Conservation (phyloP, 1,140 invertebrate species). For the Achatina immaculata region DNA sequence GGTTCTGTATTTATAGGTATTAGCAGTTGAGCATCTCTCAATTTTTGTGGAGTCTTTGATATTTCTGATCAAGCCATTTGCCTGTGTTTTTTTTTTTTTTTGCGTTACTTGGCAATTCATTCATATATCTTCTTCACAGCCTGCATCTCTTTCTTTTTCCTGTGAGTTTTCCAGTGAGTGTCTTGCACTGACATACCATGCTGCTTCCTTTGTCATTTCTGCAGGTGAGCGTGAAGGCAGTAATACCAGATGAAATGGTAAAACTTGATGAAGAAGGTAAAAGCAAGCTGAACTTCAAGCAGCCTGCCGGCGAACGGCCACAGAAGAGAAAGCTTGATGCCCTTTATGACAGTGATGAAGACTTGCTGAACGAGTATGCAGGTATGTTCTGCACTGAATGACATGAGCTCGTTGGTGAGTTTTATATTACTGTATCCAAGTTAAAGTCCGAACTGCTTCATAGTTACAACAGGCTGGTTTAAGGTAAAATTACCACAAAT, state of each 20-base stretch:
- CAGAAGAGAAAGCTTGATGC: background rate
- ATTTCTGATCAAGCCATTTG: too few relatives aligned
- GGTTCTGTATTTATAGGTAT: too few relatives aligned
- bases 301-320: background rate
- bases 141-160: too few relatives aligned
- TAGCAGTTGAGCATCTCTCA: too few relatives aligned
- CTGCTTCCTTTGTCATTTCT: background rate
- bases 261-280: slow-evolving; percentile 22
- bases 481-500: too few relatives aligned
- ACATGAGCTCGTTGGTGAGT: background rate
- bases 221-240: background rate
- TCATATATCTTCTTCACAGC: too few relatives aligned
- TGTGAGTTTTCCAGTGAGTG: too few relatives aligned
- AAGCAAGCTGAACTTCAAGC: slow-evolving; percentile 12
- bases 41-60: too few relatives aligned
- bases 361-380: background rate
- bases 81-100: too few relatives aligned
- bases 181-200: too few relatives aligned
- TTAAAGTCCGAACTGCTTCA: background rate
- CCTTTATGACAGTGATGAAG: slow-evolving; percentile 9
- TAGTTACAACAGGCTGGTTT: background rate
- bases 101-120: too few relatives aligned
- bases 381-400: background rate
- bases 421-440: background rate
- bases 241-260: slow-evolving; percentile 24